Evolutionary conservation across 2,797 vertebrate genomes (phyloP).

Genomic region (Zenarchopterus dispar): DNA sequence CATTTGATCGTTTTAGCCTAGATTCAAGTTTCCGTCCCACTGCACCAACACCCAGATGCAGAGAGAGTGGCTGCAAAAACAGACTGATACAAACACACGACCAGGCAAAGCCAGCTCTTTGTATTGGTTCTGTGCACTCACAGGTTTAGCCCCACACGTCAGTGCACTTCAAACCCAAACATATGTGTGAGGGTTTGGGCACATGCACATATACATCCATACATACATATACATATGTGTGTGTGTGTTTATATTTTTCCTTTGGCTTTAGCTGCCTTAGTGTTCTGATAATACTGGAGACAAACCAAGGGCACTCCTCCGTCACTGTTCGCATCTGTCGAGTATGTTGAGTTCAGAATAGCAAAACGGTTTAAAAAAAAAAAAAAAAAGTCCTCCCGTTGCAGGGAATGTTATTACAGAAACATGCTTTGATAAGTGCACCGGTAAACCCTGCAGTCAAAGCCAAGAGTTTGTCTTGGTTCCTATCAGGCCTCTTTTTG

Average conservation of each 20-base stretch:
- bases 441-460: no score
- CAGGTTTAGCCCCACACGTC: conserved; percentile 27
- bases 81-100: conserved; percentile 16
- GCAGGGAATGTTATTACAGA: conserved; percentile 8
- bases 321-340: conserved; percentile 39
- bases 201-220: neutral
- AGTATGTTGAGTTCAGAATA: conserved; percentile 32
- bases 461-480: no score
- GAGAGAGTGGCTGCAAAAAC: conserved; percentile 7
- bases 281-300: conserved; percentile 56
- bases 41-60: conserved; percentile 28
- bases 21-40: conserved; percentile 17
- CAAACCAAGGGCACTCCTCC: conserved; percentile 55
- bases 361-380: conserved; percentile 4
- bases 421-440: no score
- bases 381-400: conserved; percentile 10
- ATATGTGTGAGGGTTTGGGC: conserved; percentile 5
- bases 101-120: neutral
- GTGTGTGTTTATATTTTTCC: conserved; percentile 7
- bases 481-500: no score
- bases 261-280: conserved; percentile 42
- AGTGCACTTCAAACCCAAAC: conserved; percentile 21
- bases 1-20: conserved; percentile 37
- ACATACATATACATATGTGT: conserved; percentile 5
- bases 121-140: conserved; percentile 8